Base-by-base conservation (phyloP, 2,888 invertebrate species). In the Oxyteleia sp. region DNA sequence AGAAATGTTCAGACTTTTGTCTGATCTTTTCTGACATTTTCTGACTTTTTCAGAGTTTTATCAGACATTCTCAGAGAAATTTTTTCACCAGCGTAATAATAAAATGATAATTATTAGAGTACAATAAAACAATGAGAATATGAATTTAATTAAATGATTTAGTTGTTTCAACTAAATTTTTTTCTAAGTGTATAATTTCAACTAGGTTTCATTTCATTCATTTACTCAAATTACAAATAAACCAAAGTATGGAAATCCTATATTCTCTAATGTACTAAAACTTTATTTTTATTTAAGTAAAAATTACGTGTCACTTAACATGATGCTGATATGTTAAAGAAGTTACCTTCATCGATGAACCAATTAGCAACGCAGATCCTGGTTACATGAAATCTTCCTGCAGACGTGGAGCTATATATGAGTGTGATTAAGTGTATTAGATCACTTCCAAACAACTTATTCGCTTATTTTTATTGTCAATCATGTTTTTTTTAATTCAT, bases 371-470 rank as follows among this genome's bases (percentile, higher is more conserved):
- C 8, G 32, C 32, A 32, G 32, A 32, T 32, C 10, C 32, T 32
- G 32, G 32, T 32, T 32, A 8, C 32, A 32, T 32, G 32, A 32
- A 8, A 32, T 32, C 32, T 32, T 32, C 8, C 32, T 32, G 3
- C 32, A 8, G 4, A 32, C 8, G 32, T 8, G 32, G 8, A 7
- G 8, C 32, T 32, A 32, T 8, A 15, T 16, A 11, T 16, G 4
- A 32, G 16, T 16, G 32, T 1, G 10, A 53, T 18, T 23, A 32
- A 53, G 53, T 32, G 32, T 18, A 32, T 53, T 53, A 32, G 16
- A 53, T 53, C 53, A 32, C 53, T 32, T 32, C 32, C 16, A 32
- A 16, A 53, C 32, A 53, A 32, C 16, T 16, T 15, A 16, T 32
- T 53, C n/a, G 11, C 23, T 32, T 53, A n/a, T 53, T 8, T 7